Evolutionary conservation across 2,113 vertebrate genomes (phyloP).

Genomic region (Austrofundulus limnaeus): DNA sequence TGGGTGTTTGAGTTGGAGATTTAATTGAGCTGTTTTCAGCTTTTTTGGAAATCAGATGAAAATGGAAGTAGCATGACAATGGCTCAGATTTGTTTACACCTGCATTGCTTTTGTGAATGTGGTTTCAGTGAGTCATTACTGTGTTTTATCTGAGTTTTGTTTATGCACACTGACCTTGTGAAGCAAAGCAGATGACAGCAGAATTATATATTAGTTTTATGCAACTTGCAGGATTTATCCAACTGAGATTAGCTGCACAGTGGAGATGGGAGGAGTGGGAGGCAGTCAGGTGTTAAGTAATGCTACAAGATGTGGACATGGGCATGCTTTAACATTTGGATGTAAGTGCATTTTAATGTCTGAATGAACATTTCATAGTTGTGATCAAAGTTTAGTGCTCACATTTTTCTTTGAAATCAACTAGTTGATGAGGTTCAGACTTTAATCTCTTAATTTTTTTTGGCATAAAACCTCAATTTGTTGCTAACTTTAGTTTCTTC

Average conservation of each 20-base stretch:
- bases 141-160: slow-evolving; percentile 40
- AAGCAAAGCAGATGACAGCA: background rate
- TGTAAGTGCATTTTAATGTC: slow-evolving; percentile 7
- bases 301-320: slow-evolving; percentile 23
- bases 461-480: background rate
- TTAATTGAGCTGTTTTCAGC: slow-evolving; percentile 39
- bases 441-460: background rate
- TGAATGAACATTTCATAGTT: slow-evolving; percentile 19
- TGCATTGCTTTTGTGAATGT: slow-evolving; percentile 5
- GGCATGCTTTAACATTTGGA: slow-evolving; percentile 10
- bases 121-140: slow-evolving; percentile 46
- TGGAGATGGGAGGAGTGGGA: slow-evolving; percentile 14
- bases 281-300: background rate
- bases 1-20: slow-evolving; percentile 33
- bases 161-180: slow-evolving; percentile 21
- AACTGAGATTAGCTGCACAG: slow-evolving; percentile 18
- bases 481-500: background rate
- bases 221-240: slow-evolving; percentile 40
- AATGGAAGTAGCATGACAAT: slow-evolving; percentile 13
- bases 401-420: slow-evolving; percentile 2
- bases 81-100: slow-evolving; percentile 22
- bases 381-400: background rate
- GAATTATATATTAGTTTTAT: slow-evolving; percentile 23
- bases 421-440: background rate
- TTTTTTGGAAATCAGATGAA: slow-evolving; percentile 21